Base-by-base conservation (phyloP, 2,888 invertebrate genomes). In the Rhodophaea formosa region DNA sequence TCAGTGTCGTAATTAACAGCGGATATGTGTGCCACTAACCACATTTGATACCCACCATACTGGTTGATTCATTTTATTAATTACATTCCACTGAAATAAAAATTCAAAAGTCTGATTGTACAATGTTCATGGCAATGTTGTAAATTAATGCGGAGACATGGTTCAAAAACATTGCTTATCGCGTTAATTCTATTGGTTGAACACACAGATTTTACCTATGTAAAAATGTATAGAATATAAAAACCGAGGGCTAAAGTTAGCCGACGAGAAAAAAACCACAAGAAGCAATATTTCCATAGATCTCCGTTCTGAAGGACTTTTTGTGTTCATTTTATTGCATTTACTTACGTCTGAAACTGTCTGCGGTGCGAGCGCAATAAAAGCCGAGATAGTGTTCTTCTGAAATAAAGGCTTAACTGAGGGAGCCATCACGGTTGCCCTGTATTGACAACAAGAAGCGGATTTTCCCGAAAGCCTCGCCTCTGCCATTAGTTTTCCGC, bases 381-480 rank as follows among this genome's bases (percentile, higher is more conserved):
- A 87, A 86, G 83, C 80, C 72, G 69, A 82, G 84, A 89, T 89
- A 89, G 88, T 89, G 86, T 86, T 81, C 80, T 85, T 83, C 74
- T 83, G 85, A 88, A 88, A 86, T 86, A 89, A 89, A 90, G 89
- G 89, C 88, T 90, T 88, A 89, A 83, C 83, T 75, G 82, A 75
- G 86, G 82, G 83, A 86, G 83, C 83, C 89, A 86, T 90, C 89
- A 88, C 82, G 78, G 88, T 82, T 80, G 84, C 87, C 82, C 80
- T 82, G 89, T 91, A 90, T 90, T 90, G 90, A 91, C 90, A 91
- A 91, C 88, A 88, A 88, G 88, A 86, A 89, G 86, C 88, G 88
- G 90, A 90, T 91, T 90, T 88, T 76, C 75, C 76, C 82, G 82
- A 88, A 88, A 90, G 88, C 88, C 84, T 84, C 90, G 90, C 90